A percentile compares a stretch with the other conserved stretches of the same genome.
Evolutionary conservation across 2,888 invertebrate species (phyloP).

Genomic region (Diarsia dahlii): DNA sequence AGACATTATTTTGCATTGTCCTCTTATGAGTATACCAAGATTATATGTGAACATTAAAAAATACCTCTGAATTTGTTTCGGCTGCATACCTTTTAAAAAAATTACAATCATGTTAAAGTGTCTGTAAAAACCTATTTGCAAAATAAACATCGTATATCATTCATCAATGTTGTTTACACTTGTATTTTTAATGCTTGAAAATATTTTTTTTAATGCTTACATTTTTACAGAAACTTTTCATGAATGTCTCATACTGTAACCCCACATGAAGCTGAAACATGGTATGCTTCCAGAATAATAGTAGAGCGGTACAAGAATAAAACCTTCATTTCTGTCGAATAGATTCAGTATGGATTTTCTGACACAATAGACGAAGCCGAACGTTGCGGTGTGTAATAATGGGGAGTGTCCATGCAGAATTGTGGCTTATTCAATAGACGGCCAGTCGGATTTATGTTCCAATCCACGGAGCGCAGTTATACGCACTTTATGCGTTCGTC

Average conservation of each 20-base stretch:
- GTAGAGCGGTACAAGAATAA: conserved; percentile 31
- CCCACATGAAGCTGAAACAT: background rate
- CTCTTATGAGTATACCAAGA: no score
- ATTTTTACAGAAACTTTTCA: background rate
- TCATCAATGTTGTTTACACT: background rate
- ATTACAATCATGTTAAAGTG: no score
- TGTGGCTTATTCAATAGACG: conserved; percentile 66
- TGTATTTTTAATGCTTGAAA: background rate
- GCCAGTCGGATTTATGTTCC: conserved; percentile 65
- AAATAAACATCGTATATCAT: no score
- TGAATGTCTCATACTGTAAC: background rate
- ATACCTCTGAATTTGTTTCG: no score
- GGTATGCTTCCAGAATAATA: conserved; percentile 11
- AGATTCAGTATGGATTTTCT: conserved; percentile 69
- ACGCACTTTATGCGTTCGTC: conserved; percentile 61
- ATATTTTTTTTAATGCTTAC: no score
- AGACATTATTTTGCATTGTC: no score
- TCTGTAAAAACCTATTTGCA: no score
- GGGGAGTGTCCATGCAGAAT: conserved; percentile 72
- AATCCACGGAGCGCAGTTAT: conserved; percentile 50
- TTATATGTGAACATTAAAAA: no score
- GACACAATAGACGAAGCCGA: conserved; percentile 70
- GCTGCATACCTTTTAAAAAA: no score
- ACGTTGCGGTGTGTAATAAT: conserved; percentile 71
- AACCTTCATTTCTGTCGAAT: conserved; percentile 42